Evolutionary conservation across 2,888 invertebrate genomes (phyloP).

Genomic region (Vannuccia rotundouncinata): DNA sequence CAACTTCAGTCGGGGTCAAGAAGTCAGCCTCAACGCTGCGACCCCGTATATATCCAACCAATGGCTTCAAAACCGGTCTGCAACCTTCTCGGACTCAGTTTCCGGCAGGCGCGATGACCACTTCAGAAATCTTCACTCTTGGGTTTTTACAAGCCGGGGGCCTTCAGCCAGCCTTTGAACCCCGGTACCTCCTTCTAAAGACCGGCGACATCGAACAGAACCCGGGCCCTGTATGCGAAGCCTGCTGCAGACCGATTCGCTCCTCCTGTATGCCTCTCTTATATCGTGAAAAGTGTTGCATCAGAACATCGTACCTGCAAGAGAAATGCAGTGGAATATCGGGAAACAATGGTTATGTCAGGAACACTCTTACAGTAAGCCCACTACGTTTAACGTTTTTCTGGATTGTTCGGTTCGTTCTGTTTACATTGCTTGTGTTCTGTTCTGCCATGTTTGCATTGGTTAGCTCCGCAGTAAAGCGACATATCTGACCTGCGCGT

Average conservation of each 20-base stretch:
- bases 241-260: background rate
- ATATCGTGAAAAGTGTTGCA: background rate
- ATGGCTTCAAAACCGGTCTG: background rate
- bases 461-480: background rate
- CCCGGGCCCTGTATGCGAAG: background rate
- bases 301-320: background rate
- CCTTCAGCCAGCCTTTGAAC: background rate
- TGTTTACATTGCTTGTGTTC: background rate
- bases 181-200: background rate
- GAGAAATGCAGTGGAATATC: background rate
- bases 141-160: background rate
- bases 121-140: background rate
- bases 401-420: background rate
- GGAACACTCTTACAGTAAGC: background rate
- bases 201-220: background rate
- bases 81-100: background rate
- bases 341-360: background rate
- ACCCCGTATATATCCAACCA: background rate
- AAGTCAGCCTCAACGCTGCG: background rate
- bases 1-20: background rate
- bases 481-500: background rate
- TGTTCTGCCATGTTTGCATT: background rate
- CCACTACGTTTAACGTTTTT: background rate
- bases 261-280: background rate
- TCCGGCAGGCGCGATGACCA: background rate